phyloP scores from a whole-genome alignment of 2,888 invertebrate genomes.

The Habrosyne pyritoides region DNA sequence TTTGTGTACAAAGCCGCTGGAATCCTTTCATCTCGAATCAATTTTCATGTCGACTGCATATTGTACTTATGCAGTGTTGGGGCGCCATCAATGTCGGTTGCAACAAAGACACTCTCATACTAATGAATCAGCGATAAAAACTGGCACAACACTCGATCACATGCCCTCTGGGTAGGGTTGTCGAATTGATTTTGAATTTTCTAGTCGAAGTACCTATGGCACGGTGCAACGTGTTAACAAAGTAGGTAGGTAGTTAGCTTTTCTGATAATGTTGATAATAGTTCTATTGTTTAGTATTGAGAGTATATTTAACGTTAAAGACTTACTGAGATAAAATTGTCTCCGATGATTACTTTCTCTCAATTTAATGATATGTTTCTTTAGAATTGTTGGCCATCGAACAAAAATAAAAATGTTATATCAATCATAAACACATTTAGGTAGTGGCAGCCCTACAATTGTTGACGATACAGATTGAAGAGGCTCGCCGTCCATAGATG shows the following conservation, averaged over 20 bases:
- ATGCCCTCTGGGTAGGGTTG: conserved; percentile 64
- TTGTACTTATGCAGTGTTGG: conserved; percentile 36
- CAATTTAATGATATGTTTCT: no score
- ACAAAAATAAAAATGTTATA: neutral
- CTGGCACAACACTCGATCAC: conserved; percentile 77
- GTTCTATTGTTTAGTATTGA: no score
- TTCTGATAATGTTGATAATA: no score
- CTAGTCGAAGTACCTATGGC: neutral
- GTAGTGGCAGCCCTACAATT: conserved; percentile 58
- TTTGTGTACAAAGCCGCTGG: conserved; percentile 35
- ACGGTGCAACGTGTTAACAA: no score
- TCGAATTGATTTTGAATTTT: conserved; percentile 8
- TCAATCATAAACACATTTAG: neutral
- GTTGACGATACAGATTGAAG: conserved; percentile 78
- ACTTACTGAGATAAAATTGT: no score
- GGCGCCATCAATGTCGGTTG: conserved; percentile 50
- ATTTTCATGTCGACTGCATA: conserved; percentile 66
- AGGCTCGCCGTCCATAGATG: conserved; percentile 70
- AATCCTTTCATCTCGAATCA: conserved; percentile 68
- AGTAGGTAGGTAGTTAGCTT: no score
- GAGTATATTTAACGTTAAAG: no score
- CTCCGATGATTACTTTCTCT: no score
- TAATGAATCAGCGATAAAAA: conserved; percentile 82
- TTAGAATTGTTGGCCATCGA: no score
- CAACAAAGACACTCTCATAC: conserved; percentile 80